Evolutionary conservation across 92 coral and sea anemone species (phyloP).

Genomic region (Parazoanthus swiftii): DNA sequence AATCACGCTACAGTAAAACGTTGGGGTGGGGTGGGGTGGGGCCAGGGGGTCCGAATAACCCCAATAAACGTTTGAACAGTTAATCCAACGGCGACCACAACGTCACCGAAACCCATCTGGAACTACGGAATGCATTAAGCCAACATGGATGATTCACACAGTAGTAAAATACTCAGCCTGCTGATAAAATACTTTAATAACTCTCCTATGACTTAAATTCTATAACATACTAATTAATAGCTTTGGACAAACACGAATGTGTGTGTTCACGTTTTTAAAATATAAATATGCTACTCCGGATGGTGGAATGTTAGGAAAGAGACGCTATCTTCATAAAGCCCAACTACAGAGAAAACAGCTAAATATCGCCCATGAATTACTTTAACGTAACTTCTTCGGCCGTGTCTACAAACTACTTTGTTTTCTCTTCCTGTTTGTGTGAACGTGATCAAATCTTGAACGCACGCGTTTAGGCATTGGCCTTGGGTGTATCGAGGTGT

Average conservation of each 20-base stretch:
- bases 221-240: too few species aligned
- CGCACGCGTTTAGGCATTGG: background rate
- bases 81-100: too few species aligned
- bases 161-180: background rate
- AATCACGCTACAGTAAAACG: too few species aligned
- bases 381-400: background rate
- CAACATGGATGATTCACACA: background rate
- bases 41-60: too few species aligned
- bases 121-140: too few species aligned
- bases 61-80: too few species aligned
- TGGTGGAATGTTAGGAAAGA: background rate
- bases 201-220: background rate
- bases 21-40: too few species aligned
- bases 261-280: background rate
- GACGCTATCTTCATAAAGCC: background rate
- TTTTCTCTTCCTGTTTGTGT: background rate
- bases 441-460: background rate
- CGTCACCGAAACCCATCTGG: too few species aligned
- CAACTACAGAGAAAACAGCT: background rate
- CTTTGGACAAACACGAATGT: too few species aligned
- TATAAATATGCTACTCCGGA: background rate
- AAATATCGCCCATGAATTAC: background rate
- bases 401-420: background rate
- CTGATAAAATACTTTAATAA: background rate
- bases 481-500: background rate